Evolutionary conservation across 2,797 vertebrate genomes (phyloP), one percentile per base, ranked within the genome.

Genomic region (Sphenopsis melanotis): DNA sequence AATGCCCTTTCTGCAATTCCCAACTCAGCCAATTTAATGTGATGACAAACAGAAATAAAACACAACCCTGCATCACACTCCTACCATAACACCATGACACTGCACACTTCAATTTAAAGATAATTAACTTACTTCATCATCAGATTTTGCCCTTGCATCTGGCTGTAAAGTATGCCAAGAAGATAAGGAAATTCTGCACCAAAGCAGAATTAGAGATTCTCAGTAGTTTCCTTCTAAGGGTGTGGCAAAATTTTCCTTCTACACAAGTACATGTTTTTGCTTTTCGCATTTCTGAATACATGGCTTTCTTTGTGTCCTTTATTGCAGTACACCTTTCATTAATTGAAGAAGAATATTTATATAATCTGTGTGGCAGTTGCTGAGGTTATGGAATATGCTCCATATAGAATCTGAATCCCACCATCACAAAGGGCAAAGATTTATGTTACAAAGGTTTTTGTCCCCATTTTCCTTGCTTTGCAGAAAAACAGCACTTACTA

Each of bases 21-120:
- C 86, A 74, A 9, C 57, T 83, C 87, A 81, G 42, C 29, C 61
- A 61, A 52, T 90, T 87, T 85, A 88, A 68, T 17, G 47, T 22
- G 55, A 81, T 81, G 76, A 83, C 69, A 96, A 94, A 89, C 46
- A 64, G 42, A 59, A 93, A 27, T 44, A 68, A 83, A 83, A 75
- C 30, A 63, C 23, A 78, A 11, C 0, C 1, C 82, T 83, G 42
- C 39, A 53, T 59, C 61, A 32, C 24, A 8, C 34, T 91, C 27
- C 61, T 81, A 47, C 61, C 57, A 8, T 44, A 94, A 75, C 32
- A 90, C 49, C 44, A n/a, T 53, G 68, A 69, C 83, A 64, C 24
- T 14, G 42, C 56, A 75, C 2, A 1, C 56, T 26, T 46, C 16
- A 41, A 32, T 70, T 89, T 77, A 46, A 79, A 94, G n/a, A 57